Evolutionary conservation across 2,888 invertebrate species (phyloP), one percentile per base, ranked within the genome.

Genomic region (Coronaproctus castanopsis): DNA sequence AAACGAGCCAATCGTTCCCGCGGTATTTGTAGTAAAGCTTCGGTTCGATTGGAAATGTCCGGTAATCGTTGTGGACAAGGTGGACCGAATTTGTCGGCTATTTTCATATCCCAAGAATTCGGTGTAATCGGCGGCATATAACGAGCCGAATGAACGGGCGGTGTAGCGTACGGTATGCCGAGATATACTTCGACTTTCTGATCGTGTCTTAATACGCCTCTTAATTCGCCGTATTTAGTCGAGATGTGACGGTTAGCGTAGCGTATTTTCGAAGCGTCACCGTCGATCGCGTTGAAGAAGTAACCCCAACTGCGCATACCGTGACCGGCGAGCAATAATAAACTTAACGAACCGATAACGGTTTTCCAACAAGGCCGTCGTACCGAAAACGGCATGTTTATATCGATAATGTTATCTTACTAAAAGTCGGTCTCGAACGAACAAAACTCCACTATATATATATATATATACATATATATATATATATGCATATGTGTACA

Each of bases 71-170:
- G 93, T 48, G 92, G 91, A 70, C 93, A 93, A 63, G 89, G 88
- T 18, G 90, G 82, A 57, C 86, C 83, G 72, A 83, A 81, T 64
- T 82, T 79, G 74, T 88, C 87, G 65, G 88, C 88, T 69, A 83
- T 75, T 61, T 84, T 82, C 66, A 83, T 81, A 68, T 81, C 83
- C 91, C 91, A 89, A 73, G 85, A 82, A 65, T 87, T 86, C 62
- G 91, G 90, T 61, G 88, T 88, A 71, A 90, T 89, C 65, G 93
- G 92, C 63, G 92, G 91, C 90, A 92, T 91, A 74, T 91, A 93
- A 71, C 93, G 84, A 68, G 93, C 79, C 70, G 87, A 84, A 66
- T 90, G 90, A 65, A 87, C 78, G 14, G 91, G 91, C 63, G 92
- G 86, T 64, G 91, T 88, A 50, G 92, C 93, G 75, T 92, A 95